phyloP scores from a whole-genome alignment of 2,113 vertebrate genomes.

The Narcine bancroftii region DNA sequence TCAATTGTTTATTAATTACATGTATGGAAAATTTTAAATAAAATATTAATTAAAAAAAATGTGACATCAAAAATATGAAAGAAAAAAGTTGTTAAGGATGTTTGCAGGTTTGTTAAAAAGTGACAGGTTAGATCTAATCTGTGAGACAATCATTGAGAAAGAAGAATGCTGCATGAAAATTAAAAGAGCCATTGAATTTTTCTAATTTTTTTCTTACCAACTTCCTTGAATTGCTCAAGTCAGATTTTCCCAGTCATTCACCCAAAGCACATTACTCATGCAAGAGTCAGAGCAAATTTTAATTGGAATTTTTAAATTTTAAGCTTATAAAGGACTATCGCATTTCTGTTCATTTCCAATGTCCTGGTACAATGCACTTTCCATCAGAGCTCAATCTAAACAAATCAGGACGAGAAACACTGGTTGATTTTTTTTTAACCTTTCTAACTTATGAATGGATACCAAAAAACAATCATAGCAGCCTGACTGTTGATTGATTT shows the following conservation, averaged over 20 bases:
- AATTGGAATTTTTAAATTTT: background rate
- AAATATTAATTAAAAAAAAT: too few species aligned
- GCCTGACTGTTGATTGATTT: background rate
- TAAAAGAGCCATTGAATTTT: background rate
- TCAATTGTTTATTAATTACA: too few species aligned
- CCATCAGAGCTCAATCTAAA: background rate
- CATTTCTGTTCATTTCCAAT: background rate
- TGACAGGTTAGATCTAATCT: background rate
- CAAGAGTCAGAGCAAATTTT: background rate
- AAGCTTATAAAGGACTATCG: background rate
- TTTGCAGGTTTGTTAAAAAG: background rate
- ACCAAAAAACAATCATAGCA: background rate
- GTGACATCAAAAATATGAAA: background rate
- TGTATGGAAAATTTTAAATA: too few species aligned
- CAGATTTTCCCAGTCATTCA: background rate
- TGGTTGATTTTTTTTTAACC: background rate
- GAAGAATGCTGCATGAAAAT: conserved; percentile 2
- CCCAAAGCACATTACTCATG: background rate
- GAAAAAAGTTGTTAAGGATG: background rate
- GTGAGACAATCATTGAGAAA: background rate
- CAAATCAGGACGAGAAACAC: background rate
- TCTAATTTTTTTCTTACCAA: background rate
- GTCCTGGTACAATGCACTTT: background rate
- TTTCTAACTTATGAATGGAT: background rate
- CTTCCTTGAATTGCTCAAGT: background rate